A percentile compares a stretch with the other conserved stretches of the same genome.
These are phyloP conservation scores for Tethya wilhelma DNA, from an alignment of 37 sponge, comb jelly and placozoan genomes.

Conservation along the genomic window DNA sequence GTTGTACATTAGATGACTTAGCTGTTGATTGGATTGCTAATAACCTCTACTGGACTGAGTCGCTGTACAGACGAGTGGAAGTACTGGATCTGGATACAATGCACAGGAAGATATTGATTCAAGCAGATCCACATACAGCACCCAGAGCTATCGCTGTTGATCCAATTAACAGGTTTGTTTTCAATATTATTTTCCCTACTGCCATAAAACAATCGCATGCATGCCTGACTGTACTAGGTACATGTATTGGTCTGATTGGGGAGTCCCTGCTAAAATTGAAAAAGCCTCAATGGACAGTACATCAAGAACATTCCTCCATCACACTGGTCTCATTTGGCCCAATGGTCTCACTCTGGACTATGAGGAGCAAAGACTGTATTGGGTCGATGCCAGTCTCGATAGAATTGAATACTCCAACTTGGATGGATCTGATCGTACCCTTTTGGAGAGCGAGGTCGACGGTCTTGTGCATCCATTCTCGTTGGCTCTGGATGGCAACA, in stretches of 20 bases:
- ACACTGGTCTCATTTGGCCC: conserved; percentile 27
- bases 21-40: conserved; percentile 73
- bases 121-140: not conserved
- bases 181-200: too few relatives aligned
- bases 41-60: conserved; percentile 81
- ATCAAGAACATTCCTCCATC: conserved; percentile 14
- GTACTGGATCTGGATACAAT: conserved; percentile 17
- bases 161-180: conserved; percentile 19
- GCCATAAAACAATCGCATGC: not conserved
- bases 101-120: not conserved
- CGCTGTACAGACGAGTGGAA: not conserved
- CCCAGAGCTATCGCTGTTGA: conserved; percentile 41
- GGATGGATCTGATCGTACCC: conserved; percentile 11
- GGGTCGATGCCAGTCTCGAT: conserved; percentile 14
- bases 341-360: conserved; percentile 40
- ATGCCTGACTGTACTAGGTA: conserved; percentile 3
- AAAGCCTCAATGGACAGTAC: conserved; percentile 66
- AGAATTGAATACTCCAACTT: conserved; percentile 23
- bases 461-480: conserved; percentile 43
- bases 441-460: not conserved
- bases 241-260: conserved; percentile 75
- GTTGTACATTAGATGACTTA: conserved; percentile 61
- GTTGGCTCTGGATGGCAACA: conserved; percentile 38
- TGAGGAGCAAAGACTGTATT: conserved; percentile 28
- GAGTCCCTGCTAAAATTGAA: conserved; percentile 44